phyloP scores from a whole-genome alignment of 2,888 invertebrate species.

The Elmis aenea region DNA sequence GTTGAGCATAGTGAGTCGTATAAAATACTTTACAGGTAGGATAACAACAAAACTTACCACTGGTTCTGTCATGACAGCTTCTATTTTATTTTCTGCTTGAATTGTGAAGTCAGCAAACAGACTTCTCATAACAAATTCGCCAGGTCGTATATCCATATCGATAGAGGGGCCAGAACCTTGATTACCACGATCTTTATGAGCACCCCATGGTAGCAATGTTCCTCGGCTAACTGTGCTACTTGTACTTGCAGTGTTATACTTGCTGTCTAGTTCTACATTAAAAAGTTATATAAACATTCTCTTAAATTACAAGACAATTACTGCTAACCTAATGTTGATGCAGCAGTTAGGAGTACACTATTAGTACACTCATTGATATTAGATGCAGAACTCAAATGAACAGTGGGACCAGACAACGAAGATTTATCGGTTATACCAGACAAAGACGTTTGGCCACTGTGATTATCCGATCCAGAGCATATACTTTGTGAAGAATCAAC shows the following conservation, averaged over 20 bases:
- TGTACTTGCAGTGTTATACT: slow-evolving; percentile 16
- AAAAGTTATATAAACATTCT: too few relatives aligned
- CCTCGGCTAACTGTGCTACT: slow-evolving; percentile 40
- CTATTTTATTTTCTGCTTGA: slow-evolving; percentile 93
- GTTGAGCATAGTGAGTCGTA: too few relatives aligned
- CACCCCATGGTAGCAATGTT: slow-evolving; percentile 78
- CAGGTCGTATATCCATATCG: slow-evolving; percentile 73
- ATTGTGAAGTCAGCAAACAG: slow-evolving; percentile 93
- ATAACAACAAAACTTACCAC: slow-evolving; percentile 51
- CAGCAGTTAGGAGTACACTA: slow-evolving; percentile 6
- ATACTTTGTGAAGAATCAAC: slow-evolving; percentile 43
- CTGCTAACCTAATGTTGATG: too few relatives aligned
- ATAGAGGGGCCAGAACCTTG: slow-evolving; percentile 24
- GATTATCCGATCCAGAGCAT: slow-evolving; percentile 41
- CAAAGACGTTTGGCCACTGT: slow-evolving; percentile 43
- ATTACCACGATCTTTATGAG: slow-evolving; percentile 63
- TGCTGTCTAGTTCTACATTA: slow-evolving; percentile 26
- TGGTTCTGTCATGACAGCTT: slow-evolving; percentile 87
- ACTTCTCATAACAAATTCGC: slow-evolving; percentile 94
- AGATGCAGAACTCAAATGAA: slow-evolving; percentile 32
- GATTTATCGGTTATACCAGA: slow-evolving; percentile 42
- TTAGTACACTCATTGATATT: slow-evolving; percentile 21
- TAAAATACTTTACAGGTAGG: too few relatives aligned
- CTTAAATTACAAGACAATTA: slow-evolving; percentile 2
- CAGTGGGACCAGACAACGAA: slow-evolving; percentile 36